Percentiles rank a stretch among this genome's conserved stretches.
Evolutionary conservation across 1,140 invertebrate genomes (phyloP).

Genomic region (Hesperophylax magnus): DNA sequence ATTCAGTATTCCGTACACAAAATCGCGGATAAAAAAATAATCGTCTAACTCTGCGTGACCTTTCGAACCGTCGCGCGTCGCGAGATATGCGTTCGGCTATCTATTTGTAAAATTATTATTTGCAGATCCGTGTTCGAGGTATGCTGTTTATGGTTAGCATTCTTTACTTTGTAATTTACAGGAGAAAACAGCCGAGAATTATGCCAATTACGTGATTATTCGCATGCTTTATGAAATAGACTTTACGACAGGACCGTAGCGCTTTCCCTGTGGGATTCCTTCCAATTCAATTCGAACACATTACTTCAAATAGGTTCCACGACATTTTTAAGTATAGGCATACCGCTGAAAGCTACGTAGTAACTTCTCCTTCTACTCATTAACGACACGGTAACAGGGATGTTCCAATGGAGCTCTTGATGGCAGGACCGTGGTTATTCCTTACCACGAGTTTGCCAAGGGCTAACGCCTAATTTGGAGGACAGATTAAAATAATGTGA

Average conservation of each 20-base stretch:
- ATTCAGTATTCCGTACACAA: not conserved
- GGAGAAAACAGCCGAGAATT: not conserved
- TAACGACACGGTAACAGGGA: too few species aligned
- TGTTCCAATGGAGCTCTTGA: too few species aligned
- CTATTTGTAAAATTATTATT: not conserved
- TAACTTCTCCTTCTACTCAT: not conserved
- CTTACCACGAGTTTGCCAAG: too few species aligned
- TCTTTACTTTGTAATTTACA: constrained; percentile 1
- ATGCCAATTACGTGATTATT: not conserved
- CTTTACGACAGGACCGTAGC: not conserved
- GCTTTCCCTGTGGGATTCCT: not conserved
- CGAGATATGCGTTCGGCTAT: not conserved
- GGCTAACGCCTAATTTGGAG: too few species aligned
- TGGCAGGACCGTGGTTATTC: too few species aligned
- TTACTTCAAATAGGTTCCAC: not conserved
- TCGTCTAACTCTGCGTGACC: constrained; percentile 7
- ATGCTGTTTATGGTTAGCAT: not conserved
- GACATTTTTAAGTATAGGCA: not conserved
- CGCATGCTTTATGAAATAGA: not conserved
- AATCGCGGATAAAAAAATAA: constrained; percentile 30
- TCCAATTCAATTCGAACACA: not conserved
- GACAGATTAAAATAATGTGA: too few species aligned
- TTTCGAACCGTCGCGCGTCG: constrained; percentile 30
- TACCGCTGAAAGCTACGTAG: not conserved
- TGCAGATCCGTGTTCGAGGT: not conserved